phyloP scores from a whole-genome alignment of 2,797 vertebrate genomes.

The Neosalanx taihuensis region DNA sequence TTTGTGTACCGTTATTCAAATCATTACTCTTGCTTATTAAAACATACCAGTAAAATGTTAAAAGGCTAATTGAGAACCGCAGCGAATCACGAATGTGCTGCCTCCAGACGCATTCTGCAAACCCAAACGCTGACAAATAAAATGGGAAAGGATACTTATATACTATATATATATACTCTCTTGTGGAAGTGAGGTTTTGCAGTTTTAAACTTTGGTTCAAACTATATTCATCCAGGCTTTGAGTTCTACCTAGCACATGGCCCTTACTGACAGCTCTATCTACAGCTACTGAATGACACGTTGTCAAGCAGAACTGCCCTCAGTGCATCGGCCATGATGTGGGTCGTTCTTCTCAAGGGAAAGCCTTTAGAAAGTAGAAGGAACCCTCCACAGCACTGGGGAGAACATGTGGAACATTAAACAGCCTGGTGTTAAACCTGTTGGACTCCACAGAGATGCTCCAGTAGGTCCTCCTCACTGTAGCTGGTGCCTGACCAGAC shows the following conservation, averaged over 20 bases:
- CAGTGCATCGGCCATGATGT: conserved; percentile 13
- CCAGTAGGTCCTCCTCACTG: neutral
- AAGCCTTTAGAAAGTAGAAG: conserved; percentile 13
- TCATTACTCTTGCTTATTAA: neutral
- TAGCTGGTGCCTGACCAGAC: neutral
- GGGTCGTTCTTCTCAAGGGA: conserved; percentile 16
- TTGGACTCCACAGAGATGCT: neutral
- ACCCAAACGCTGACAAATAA: no score
- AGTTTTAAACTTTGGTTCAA: neutral
- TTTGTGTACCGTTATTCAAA: no score
- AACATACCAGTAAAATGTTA: neutral
- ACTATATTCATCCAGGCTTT: neutral
- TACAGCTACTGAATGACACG: conserved; percentile 5
- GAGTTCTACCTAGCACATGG: no score
- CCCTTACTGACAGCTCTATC: conserved; percentile 14
- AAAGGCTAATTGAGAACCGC: no score
- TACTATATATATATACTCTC: no score
- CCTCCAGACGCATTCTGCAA: no score
- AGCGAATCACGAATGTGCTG: no score
- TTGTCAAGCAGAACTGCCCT: conserved; percentile 10
- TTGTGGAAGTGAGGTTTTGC: neutral
- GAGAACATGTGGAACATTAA: conserved; percentile 10
- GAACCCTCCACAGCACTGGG: conserved; percentile 18
- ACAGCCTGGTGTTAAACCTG: conserved; percentile 9
- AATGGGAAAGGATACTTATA: no score